Percentiles rank a stretch among this genome's conserved stretches.
phyloP scores from a whole-genome alignment of 2,888 invertebrate species.

The Caradrina clavipalpis region DNA sequence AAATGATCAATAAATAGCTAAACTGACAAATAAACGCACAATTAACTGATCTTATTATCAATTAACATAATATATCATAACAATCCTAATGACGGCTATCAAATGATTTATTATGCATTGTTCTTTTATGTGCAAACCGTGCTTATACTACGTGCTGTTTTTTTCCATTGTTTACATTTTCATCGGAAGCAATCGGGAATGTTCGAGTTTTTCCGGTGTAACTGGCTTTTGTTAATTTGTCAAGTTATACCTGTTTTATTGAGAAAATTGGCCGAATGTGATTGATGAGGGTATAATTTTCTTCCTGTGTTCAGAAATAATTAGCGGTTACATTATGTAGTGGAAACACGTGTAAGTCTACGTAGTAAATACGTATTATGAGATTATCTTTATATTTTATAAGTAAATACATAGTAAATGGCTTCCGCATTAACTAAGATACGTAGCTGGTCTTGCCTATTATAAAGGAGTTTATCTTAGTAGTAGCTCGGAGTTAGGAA shows the following conservation, averaged over 20 bases:
- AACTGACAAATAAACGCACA: slow-evolving; percentile 21
- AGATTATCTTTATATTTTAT: slow-evolving; percentile 24
- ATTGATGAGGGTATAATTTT: slow-evolving; percentile 43
- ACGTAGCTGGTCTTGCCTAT: not conserved
- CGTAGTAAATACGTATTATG: slow-evolving; percentile 9
- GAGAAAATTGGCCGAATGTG: slow-evolving; percentile 45
- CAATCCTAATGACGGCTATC: slow-evolving; percentile 48
- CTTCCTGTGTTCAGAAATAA: slow-evolving; percentile 17
- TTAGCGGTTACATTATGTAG: slow-evolving; percentile 20
- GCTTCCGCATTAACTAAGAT: slow-evolving; percentile 37
- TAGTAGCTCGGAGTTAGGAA: too few species aligned
- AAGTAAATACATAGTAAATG: slow-evolving; percentile 9
- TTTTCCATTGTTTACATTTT: slow-evolving; percentile 79
- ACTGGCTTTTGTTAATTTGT: slow-evolving; percentile 66
- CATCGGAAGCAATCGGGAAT: slow-evolving; percentile 77
- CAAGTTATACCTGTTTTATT: slow-evolving; percentile 49
- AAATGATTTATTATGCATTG: slow-evolving; percentile 51
- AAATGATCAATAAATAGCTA: slow-evolving; percentile 17
- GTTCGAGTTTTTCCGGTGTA: slow-evolving; percentile 84
- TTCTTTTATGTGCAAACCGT: slow-evolving; percentile 56
- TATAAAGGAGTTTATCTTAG: not conserved
- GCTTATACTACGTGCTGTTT: slow-evolving; percentile 56
- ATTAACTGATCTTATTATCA: slow-evolving; percentile 34
- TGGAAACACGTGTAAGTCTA: slow-evolving; percentile 46
- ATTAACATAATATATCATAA: slow-evolving; percentile 49